Evolutionary conservation across 1,140 invertebrate genomes (phyloP).

Genomic region (Phymorhynchus buccinoides): DNA sequence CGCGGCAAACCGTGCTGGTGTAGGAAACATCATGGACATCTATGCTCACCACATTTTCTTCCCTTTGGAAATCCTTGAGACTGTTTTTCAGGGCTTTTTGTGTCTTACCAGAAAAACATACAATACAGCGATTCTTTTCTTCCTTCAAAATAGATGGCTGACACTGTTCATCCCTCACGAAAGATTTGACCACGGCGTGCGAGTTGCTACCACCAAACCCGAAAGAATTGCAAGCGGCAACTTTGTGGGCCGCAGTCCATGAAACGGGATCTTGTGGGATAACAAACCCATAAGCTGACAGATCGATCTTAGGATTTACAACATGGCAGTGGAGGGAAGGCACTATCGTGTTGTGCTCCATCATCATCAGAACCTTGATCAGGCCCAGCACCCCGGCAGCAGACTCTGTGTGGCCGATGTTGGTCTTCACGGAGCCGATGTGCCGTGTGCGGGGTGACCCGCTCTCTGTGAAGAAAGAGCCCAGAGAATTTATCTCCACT

Average conservation of each 20-base stretch:
- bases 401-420: constrained; percentile 60
- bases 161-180: neutral
- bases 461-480: constrained; percentile 35
- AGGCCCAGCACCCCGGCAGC: constrained; percentile 40
- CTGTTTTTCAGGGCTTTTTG: constrained; percentile 32
- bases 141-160: constrained; percentile 58
- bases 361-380: constrained; percentile 61
- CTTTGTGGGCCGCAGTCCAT: constrained; percentile 66
- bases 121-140: constrained; percentile 3
- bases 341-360: constrained; percentile 58
- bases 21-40: constrained; percentile 47
- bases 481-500: constrained; percentile 51
- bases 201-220: constrained; percentile 66
- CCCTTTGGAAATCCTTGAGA: constrained; percentile 30
- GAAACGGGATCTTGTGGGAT: constrained; percentile 49
- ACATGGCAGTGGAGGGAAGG: constrained; percentile 53
- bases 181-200: constrained; percentile 53
- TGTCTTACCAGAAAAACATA: constrained; percentile 42
- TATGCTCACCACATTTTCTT: constrained; percentile 1
- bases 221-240: constrained; percentile 62
- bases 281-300: constrained; percentile 46
- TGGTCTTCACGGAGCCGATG: constrained; percentile 66
- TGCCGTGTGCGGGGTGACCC: constrained; percentile 33
- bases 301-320: constrained; percentile 57
- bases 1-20: constrained; percentile 51